Percentiles rank a stretch among this genome's conserved stretches.
phyloP scores from a whole-genome alignment of 2,113 vertebrate genomes.

The Acinonyx jubatus region DNA sequence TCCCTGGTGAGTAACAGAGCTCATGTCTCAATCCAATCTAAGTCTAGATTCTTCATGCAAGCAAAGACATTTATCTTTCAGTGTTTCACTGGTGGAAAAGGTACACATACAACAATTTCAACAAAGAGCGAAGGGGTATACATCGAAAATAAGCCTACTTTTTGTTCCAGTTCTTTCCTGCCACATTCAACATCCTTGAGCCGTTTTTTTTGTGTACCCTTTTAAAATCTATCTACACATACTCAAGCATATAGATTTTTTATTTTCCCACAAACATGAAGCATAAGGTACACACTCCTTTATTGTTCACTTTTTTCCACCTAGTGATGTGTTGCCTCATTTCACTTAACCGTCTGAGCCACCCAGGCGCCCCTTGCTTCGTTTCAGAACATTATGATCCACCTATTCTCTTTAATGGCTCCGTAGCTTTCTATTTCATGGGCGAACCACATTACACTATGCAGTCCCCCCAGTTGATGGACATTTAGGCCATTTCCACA shows the following conservation, averaged over 20 bases:
- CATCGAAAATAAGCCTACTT: neutral
- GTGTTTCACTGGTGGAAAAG: neutral
- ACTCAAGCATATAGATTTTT: neutral
- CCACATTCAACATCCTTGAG: neutral
- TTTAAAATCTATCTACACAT: neutral
- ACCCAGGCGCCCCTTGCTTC: neutral
- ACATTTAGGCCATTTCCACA: neutral
- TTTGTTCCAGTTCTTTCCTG: neutral
- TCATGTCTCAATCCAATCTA: neutral
- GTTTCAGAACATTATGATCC: neutral
- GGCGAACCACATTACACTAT: neutral
- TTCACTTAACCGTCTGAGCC: too few relatives aligned
- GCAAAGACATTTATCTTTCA: neutral
- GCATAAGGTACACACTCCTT: neutral
- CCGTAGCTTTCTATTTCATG: neutral
- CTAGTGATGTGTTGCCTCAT: neutral
- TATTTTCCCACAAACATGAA: neutral
- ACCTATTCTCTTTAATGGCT: neutral
- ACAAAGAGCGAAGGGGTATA: neutral
- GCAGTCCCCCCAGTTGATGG: neutral
- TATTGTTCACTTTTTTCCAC: neutral
- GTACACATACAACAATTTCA: neutral
- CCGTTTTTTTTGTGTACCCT: neutral
- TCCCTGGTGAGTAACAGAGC: neutral
- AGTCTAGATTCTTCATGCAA: neutral